Evolutionary conservation across 2,888 invertebrate species (phyloP).

Genomic region (Mechanitis messenoides): DNA sequence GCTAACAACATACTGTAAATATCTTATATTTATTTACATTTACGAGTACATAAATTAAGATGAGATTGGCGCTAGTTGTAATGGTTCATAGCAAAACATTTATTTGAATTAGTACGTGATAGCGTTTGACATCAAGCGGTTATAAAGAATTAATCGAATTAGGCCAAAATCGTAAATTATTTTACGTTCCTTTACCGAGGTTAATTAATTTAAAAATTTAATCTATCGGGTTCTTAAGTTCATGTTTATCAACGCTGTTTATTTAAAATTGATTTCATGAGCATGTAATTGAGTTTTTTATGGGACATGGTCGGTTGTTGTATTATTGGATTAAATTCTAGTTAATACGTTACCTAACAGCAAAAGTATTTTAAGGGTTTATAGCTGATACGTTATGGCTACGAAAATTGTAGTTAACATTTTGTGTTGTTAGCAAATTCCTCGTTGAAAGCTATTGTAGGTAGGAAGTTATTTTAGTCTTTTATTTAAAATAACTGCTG

Average conservation of each 20-base stretch:
- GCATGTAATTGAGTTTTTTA: constrained; percentile 69
- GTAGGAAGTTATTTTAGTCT: neutral
- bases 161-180: constrained; percentile 12
- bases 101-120: neutral
- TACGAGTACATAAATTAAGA: too few relatives aligned
- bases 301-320: constrained; percentile 33
- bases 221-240: constrained; percentile 18
- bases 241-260: constrained; percentile 31
- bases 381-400: constrained; percentile 20
- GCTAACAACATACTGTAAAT: constrained; percentile 17
- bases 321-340: constrained; percentile 14
- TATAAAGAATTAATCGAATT: constrained; percentile 12
- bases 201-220: constrained; percentile 19
- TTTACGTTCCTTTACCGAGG: constrained; percentile 15
- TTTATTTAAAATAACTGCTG: too few relatives aligned
- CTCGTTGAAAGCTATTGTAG: neutral
- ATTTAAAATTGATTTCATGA: constrained; percentile 41
- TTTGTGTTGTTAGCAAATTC: neutral
- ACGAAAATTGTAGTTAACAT: constrained; percentile 11
- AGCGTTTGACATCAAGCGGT: neutral
- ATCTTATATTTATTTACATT: constrained; percentile 8
- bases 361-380: constrained; percentile 24
- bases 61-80: too few relatives aligned
- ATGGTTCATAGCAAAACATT: neutral
- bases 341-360: constrained; percentile 14